Evolutionary conservation across 1,140 invertebrate species (phyloP), one percentile per base, ranked within the genome.

Genomic region (Drosophila ficusphila): DNA sequence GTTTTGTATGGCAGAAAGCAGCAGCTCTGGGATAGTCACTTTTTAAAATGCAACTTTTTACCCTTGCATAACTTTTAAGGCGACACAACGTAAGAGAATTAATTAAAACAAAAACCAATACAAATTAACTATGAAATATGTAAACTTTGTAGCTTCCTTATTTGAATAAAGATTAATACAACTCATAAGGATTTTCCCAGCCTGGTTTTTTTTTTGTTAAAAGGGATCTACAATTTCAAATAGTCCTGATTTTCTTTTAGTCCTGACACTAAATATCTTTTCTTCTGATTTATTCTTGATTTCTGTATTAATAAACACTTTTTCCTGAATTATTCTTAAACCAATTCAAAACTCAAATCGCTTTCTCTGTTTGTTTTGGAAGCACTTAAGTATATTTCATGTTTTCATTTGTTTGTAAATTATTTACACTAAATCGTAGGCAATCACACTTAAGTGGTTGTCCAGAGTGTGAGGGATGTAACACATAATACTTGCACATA

Each of bases 71-170:
- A 52, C 51, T 70, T 81, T 81, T 76, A 76, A 79, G 78, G 72
- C 77, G 57, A 81, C 77, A 76, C 77, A 72, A 60, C 38, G 53
- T 60, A 81, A 60, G 65, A 51, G 64, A 62, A 49, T 65, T 51
- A 70, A 70, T 31, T 33, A 44, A 44, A 39, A 33, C 31, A 57
- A 41, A 33, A 29, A 18, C 52, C 18, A 33, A 18, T 29, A 68
- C 12, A 33, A 34, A 34, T 54, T 69, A 70, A 72, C 83, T 79
- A 86, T 79, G 44, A 25, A 73, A 76, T 77, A 76, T 86, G 76
- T 81, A 77, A 85, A 86, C 82, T 82, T 86, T 88, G 81, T 86
- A 86, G 81, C 69, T 82, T 86, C 81, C 78, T 86, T 64, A 81
- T 88, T 86, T 86, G 57, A 86, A 88, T 86, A 86, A 86, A 86